Evolutionary conservation across 2,113 vertebrate species (phyloP), one percentile per base, ranked within the genome.

Genomic region (Paracanthobrama guichenoti): DNA sequence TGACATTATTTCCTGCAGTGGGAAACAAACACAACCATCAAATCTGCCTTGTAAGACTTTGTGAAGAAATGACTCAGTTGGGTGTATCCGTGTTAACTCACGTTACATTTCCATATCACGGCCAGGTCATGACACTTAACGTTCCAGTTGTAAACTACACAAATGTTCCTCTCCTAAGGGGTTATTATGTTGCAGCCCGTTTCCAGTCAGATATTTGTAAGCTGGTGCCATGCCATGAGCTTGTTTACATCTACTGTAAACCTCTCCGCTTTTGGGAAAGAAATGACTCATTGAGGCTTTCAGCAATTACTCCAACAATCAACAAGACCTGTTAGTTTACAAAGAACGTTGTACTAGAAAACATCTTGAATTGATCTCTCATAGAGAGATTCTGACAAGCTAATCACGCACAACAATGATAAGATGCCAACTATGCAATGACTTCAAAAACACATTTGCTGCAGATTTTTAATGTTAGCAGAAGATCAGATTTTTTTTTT

Each of bases 281-380:
- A 75, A 85, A 62, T 89, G 86, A 89, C 71, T 89, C 85, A 88
- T 62, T 64, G 62, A 62, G 80, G 76, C 69, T 69, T 89, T 82
- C 74, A 76, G 76, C 59, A 73, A 83, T 82, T 84, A 62, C 79
- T 71, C 69, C 48, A 82, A 83, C 81, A 85, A 88, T 86, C 79
- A 84, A 79, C 53, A 74, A 81, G 75, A 72, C 73, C 66, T 84
- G 31, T 66, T 44, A 16, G 83, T 64, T 85, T 83, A 79, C 59
- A 81, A 69, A 73, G 82, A 80, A 69, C 73, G 53, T 71, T 22
- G 44, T 24, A 67, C 48, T 28, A 82, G 39, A 76, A 80, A 53
- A 81, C 69, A 80, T 67, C 76, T 75, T 81, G 82, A 72, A 77
- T 75, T 81, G 78, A 81, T 81, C 35, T 69, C 50, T 81, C 60